Conservation (phyloP, 2,888 invertebrate genomes). For the Thereva nobilitata region DNA sequence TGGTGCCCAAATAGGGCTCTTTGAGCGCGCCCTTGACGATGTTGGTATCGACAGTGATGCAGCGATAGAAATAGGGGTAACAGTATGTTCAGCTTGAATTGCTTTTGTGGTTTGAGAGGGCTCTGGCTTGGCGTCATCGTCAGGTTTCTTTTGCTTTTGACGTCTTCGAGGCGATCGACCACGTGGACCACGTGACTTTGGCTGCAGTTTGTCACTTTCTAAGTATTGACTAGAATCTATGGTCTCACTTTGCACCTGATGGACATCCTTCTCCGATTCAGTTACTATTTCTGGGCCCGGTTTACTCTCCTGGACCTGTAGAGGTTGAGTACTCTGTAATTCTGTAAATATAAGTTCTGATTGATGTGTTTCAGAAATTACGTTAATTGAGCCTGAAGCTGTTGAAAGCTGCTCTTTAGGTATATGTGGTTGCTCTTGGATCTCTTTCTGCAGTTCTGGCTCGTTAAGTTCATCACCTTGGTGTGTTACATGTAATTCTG, state of each 20-base stretch:
- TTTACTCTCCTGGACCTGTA: background rate
- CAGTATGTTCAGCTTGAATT: too few relatives aligned
- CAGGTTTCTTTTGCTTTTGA: constrained; percentile 7
- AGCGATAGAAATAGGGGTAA: background rate
- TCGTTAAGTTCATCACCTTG: constrained; percentile 16
- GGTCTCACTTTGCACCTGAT: background rate
- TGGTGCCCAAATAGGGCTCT: constrained; percentile 74
- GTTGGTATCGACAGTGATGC: constrained; percentile 33
- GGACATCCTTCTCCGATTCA: background rate
- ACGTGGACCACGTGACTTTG: constrained; percentile 40
- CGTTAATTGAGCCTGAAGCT: constrained; percentile 8
- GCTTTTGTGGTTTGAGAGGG: too few relatives aligned
- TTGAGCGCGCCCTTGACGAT: constrained; percentile 61
- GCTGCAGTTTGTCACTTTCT: background rate
- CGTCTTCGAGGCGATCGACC: constrained; percentile 52
- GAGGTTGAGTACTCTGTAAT: background rate
- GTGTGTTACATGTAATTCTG: constrained; percentile 39
- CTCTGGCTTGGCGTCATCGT: background rate
- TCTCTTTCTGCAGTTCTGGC: constrained; percentile 37
- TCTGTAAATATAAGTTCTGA: constrained; percentile 36
- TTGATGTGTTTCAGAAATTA: constrained; percentile 26
- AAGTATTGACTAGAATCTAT: background rate
- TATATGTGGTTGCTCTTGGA: background rate
- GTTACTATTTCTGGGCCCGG: background rate
- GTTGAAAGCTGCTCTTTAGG: background rate